A percentile compares a stretch with the other conserved stretches of the same genome.
Evolutionary conservation across 2,113 vertebrate species (phyloP).

Genomic region (Cettia cetti): DNA sequence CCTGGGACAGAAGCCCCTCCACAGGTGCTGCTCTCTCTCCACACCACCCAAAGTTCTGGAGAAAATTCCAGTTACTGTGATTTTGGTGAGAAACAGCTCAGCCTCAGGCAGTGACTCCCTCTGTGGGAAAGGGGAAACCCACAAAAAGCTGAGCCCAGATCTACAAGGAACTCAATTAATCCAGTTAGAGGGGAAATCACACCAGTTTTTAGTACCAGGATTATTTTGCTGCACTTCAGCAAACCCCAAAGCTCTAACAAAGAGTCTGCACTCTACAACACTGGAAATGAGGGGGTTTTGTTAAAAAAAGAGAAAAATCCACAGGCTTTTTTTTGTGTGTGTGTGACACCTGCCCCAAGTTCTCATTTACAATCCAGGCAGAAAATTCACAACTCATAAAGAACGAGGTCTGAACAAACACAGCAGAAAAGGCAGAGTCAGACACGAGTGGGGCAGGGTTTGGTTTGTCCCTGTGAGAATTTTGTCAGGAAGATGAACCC

Average conservation of each 20-base stretch:
- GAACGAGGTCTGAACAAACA: neutral
- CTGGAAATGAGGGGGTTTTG: neutral
- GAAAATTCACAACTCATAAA: neutral
- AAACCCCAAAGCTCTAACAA: constrained; percentile 38
- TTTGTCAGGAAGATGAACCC: neutral
- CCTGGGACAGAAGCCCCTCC: neutral
- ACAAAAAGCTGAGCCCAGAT: neutral
- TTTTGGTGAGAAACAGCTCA: neutral
- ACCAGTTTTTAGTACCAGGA: neutral
- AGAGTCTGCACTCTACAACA: neutral
- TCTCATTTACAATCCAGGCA: neutral
- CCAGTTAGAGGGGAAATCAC: neutral
- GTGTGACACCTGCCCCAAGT: neutral
- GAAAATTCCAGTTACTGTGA: neutral
- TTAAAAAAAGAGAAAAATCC: neutral
- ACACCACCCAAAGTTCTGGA: fast-evolving
- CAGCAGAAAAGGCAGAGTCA: neutral
- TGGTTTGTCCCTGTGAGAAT: neutral
- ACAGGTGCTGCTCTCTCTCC: neutral
- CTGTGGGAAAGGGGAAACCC: neutral
- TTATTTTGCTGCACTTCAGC: constrained; percentile 10
- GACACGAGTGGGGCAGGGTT: neutral
- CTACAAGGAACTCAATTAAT: neutral
- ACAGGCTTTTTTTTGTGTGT: neutral
- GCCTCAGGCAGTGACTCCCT: neutral